phyloP scores from a whole-genome alignment of 2,888 invertebrate genomes.

The Lingula anatina region DNA sequence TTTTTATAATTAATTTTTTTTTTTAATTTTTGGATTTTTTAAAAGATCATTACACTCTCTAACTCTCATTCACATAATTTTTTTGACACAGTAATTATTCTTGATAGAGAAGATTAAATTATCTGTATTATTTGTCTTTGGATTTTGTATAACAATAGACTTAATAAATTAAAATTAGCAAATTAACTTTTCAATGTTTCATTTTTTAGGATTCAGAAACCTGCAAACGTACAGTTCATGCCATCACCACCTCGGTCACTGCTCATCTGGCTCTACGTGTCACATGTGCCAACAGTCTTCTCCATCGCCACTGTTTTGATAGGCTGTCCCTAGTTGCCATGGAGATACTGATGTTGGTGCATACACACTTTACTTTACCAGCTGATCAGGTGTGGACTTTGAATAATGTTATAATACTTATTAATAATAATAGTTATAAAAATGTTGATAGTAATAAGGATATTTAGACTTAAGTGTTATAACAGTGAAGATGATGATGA shows the following conservation, averaged over 20 bases:
- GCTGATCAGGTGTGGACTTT: slow-evolving; percentile 20
- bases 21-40: no score
- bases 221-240: slow-evolving; percentile 19
- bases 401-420: neutral
- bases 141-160: neutral
- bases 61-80: no score
- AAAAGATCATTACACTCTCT: no score
- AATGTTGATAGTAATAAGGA: no score
- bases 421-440: no score
- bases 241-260: slow-evolving; percentile 18
- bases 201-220: slow-evolving; percentile 18
- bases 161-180: neutral
- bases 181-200: neutral
- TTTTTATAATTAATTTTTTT: no score
- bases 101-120: no score
- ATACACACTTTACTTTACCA: slow-evolving; percentile 22
- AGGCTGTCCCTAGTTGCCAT: slow-evolving; percentile 26
- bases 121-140: no score
- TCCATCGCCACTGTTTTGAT: slow-evolving; percentile 24
- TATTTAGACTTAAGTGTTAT: no score
- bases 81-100: no score
- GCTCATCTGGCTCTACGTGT: slow-evolving; percentile 20
- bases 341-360: slow-evolving; percentile 23
- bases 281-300: slow-evolving; percentile 20
- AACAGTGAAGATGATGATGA: no score